These are phyloP conservation scores for Galagoides demidoff DNA, from an alignment of 2,797 vertebrate species.

Conservation along the genomic window DNA sequence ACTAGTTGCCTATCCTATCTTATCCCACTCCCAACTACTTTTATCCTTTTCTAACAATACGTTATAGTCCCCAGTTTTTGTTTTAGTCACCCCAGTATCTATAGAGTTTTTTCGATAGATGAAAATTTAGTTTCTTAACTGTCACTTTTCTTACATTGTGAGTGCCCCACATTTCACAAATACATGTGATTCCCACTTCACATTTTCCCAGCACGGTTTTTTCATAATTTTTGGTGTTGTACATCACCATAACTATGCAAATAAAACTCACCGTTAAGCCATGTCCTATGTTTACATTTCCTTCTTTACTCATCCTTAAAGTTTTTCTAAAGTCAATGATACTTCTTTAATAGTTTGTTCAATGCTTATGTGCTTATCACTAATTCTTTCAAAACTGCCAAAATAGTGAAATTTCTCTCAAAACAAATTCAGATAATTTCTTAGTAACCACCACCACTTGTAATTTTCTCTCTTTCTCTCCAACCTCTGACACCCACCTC, in stretches of 20 bases:
- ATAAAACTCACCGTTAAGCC: not conserved
- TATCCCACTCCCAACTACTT: not conserved
- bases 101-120: not conserved
- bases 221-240: not conserved
- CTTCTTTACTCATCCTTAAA: not conserved
- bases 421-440: not conserved
- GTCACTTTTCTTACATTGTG: not conserved
- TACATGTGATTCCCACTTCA: not conserved
- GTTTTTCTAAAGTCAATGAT: not conserved
- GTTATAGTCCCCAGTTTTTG: not conserved
- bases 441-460: not conserved
- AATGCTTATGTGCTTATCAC: not conserved
- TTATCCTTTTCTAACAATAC: not conserved
- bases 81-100: not conserved
- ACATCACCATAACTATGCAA: not conserved
- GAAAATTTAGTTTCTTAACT: not conserved
- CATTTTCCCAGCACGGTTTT: not conserved
- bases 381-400: not conserved
- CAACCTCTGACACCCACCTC: too few relatives aligned
- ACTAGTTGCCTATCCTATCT: not conserved
- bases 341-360: not conserved
- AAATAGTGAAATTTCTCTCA: not conserved
- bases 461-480: not conserved
- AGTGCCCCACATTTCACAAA: not conserved
- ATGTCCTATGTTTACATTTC: not conserved